Base-by-base conservation (phyloP, 2,113 vertebrate species). In the Osmerus mordax region DNA sequence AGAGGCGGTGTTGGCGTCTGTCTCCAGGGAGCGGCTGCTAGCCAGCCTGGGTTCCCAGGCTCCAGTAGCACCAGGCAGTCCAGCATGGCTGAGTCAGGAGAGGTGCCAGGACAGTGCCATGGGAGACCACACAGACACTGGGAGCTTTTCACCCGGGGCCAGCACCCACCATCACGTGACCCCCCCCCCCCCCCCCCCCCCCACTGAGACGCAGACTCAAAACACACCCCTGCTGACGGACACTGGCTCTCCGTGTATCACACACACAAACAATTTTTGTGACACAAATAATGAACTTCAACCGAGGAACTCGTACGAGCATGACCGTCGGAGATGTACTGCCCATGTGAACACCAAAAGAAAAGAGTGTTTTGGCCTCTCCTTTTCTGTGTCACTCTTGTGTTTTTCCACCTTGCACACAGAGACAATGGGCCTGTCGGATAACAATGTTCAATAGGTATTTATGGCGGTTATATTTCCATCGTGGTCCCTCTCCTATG, bases 81-180 rank as follows among this genome's bases (percentile, higher is more conserved):
- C 67, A 74, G 78, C 8, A 11, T 61, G 80, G 82, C 77, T 86
- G 84, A 87, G 78, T 86, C 84, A 82, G 77, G 76, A 80, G 83
- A 89, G 79, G 75, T 78, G 86, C 67, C 79, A 84, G 83, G 86
- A 83, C 84, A 84, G 78, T 85, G 83, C 81, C 79, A 72, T 47
- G 75, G 69, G 74, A 81, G 85, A 91, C 87, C 66, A 75, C 73
- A 75, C 73, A 75, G 32, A 76, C 85, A 87, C 84, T 59, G 7
- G 74, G 77, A 75, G 83, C 76, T 66, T 87, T 83, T 81, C 73
- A 80, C 78, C 69, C 41, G 29, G 25, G 81, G 82, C 81, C 72
- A 13, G 36, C 81, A 83, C 77, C 79, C 81, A 67, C 84, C 84
- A 85, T 89, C 81, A 85, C 79, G 84, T 88, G 82, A 87, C 77